phyloP scores from a whole-genome alignment of 2,113 vertebrate genomes.

The Daboia siamensis region DNA sequence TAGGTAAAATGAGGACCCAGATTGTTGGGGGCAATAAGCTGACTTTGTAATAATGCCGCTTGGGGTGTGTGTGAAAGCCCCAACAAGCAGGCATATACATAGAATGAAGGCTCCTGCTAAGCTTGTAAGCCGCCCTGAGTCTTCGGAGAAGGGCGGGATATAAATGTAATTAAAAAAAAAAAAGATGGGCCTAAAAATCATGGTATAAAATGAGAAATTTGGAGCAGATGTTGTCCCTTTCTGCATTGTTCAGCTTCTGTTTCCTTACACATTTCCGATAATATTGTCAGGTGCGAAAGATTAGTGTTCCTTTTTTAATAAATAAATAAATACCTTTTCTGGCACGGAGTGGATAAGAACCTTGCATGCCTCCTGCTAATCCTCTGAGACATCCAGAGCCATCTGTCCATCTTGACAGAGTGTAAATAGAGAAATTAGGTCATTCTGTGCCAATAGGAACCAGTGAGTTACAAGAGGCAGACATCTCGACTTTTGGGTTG shows the following conservation, averaged over 20 bases:
- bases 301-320: constrained; percentile 8
- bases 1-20: no score
- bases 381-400: constrained; percentile 31
- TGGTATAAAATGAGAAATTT: not conserved
- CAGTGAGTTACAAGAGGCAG: not conserved
- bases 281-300: not conserved
- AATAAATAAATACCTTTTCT: not conserved
- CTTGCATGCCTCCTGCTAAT: constrained; percentile 52
- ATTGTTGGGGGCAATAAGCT: no score
- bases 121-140: no score
- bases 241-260: not conserved
- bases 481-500: no score
- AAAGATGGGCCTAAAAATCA: not conserved
- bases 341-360: constrained; percentile 18
- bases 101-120: no score
- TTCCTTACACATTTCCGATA: not conserved
- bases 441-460: not conserved
- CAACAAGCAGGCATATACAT: no score
- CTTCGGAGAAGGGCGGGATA: no score
- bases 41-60: no score
- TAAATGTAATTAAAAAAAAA: no score
- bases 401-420: constrained; percentile 39
- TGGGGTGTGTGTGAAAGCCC: no score
- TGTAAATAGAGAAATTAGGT: constrained; percentile 45
- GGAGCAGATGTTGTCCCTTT: not conserved